These are phyloP conservation scores for Sorex maritimensis DNA, from an alignment of 2,797 vertebrate genomes.

Conservation along the genomic window DNA sequence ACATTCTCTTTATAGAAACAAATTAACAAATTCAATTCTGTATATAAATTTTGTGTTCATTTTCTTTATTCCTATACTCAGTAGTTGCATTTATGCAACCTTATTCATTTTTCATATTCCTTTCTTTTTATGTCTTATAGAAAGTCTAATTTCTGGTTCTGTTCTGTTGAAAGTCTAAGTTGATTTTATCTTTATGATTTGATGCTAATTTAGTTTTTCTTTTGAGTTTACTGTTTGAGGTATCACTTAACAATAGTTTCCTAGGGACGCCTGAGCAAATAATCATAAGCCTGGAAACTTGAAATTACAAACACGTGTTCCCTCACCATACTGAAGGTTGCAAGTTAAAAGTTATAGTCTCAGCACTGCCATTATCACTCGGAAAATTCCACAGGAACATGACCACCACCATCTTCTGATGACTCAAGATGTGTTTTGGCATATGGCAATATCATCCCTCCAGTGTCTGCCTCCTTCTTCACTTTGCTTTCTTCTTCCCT, in stretches of 20 bases:
- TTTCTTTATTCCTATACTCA: not conserved
- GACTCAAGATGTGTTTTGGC: not conserved
- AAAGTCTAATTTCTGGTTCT: not conserved
- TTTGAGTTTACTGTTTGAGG: not conserved
- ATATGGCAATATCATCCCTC: no score
- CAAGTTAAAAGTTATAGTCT: not conserved
- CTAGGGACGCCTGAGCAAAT: not conserved
- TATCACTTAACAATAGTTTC: not conserved
- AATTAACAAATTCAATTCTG: not conserved
- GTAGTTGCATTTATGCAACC: not conserved
- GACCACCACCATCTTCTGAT: not conserved
- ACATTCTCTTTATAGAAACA: not conserved
- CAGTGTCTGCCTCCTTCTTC: not conserved
- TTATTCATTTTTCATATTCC: not conserved
- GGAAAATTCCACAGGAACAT: not conserved
- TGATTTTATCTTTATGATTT: not conserved
- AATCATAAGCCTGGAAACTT: not conserved
- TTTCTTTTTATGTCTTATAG: not conserved
- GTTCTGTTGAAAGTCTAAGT: not conserved
- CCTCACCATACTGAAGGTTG: not conserved
- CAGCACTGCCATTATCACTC: not conserved
- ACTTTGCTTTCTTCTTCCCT: no score
- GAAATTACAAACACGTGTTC: not conserved
- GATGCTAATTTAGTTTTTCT: not conserved
- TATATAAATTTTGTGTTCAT: not conserved